A percentile compares a stretch with the other conserved stretches of the same genome.
Conservation (phyloP, 2,888 invertebrate genomes). For the Artemia sinica region DNA sequence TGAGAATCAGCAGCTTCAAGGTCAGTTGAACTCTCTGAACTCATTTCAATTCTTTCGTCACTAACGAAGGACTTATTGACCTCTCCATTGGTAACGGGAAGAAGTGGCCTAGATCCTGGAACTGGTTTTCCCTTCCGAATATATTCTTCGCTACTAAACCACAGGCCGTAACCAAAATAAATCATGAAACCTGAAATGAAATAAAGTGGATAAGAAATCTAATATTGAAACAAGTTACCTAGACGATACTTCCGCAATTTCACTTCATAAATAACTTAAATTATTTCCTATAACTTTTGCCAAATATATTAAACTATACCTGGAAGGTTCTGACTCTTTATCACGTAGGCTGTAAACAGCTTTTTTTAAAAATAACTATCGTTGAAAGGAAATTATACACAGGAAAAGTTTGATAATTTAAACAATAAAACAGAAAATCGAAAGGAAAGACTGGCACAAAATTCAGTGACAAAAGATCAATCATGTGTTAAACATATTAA, state of each 20-base stretch:
- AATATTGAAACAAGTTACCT: not conserved
- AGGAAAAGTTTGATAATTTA: too few species aligned
- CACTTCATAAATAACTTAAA: too few species aligned
- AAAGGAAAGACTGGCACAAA: too few species aligned
- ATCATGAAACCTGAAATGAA: constrained; percentile 29
- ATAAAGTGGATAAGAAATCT: not conserved
- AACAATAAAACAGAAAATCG: too few species aligned
- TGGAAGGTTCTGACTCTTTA: too few species aligned
- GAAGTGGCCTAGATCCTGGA: constrained; percentile 14
- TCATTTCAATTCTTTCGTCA: constrained; percentile 12
- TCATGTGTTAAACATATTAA: too few species aligned
- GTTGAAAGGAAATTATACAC: too few species aligned
- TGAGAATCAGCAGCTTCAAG: not conserved
- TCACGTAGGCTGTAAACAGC: too few species aligned
- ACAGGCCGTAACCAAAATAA: constrained; percentile 32
- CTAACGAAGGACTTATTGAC: constrained; percentile 12
- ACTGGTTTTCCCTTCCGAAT: constrained; percentile 18
- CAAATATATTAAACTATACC: too few species aligned
- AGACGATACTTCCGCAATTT: not conserved
- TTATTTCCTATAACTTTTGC: too few species aligned
- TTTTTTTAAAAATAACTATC: too few species aligned
- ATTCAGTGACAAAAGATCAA: too few species aligned
- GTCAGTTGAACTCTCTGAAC: not conserved
- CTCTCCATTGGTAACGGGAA: constrained; percentile 14
- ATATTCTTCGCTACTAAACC: constrained; percentile 28